phyloP scores from a whole-genome alignment of 1,140 invertebrate genomes.

The Lysiphlebus fabarum region DNA sequence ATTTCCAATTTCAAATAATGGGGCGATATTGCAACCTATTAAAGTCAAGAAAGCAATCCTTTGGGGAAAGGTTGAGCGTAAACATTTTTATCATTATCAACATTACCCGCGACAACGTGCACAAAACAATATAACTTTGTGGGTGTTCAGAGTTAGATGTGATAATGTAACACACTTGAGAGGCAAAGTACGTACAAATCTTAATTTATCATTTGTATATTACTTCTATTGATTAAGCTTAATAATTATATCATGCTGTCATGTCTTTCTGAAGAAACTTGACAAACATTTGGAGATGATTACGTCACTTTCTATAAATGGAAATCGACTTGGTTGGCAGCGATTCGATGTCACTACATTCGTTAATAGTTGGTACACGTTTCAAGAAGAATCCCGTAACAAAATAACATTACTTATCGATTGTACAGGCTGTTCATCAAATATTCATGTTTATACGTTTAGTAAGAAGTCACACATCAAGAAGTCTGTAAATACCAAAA shows the following conservation, averaged over 20 bases:
- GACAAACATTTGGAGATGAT: slow-evolving; percentile 60
- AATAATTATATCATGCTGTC: slow-evolving; percentile 1
- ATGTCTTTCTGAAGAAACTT: slow-evolving; percentile 39
- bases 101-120: slow-evolving; percentile 49
- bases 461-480: slow-evolving; percentile 45
- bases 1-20: slow-evolving; percentile 67
- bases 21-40: slow-evolving; percentile 59
- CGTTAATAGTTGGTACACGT: slow-evolving; percentile 70
- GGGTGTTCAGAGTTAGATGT: slow-evolving; percentile 63
- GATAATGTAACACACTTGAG: slow-evolving; percentile 61
- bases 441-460: slow-evolving; percentile 61
- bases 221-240: background rate
- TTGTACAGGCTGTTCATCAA: slow-evolving; percentile 77
- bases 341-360: slow-evolving; percentile 78
- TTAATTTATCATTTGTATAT: background rate
- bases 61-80: slow-evolving; percentile 70
- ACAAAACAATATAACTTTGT: slow-evolving; percentile 62
- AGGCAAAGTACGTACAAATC: slow-evolving; percentile 54
- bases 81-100: slow-evolving; percentile 54
- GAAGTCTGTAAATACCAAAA: slow-evolving; percentile 48
- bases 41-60: slow-evolving; percentile 71
- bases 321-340: slow-evolving; percentile 75
- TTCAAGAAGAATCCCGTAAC: slow-evolving; percentile 47
- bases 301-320: slow-evolving; percentile 66
- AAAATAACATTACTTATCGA: slow-evolving; percentile 77